Evolutionary conservation across 2,888 invertebrate species (phyloP).

Genomic region (Siphlonurus alternatus): DNA sequence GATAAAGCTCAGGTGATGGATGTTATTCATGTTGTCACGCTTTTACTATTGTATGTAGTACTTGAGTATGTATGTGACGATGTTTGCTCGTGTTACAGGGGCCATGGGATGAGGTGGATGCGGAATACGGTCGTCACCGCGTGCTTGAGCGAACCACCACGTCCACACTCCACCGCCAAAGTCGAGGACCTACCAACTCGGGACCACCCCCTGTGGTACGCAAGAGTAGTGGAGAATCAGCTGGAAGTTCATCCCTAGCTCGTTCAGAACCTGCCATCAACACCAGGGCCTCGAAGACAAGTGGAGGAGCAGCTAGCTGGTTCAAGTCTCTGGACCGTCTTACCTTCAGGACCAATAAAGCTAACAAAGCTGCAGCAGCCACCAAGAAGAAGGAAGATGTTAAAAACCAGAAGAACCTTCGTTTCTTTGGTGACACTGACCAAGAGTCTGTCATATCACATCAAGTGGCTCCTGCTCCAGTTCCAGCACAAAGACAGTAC

Average conservation of each 20-base stretch:
- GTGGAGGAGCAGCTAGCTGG: conserved; percentile 35
- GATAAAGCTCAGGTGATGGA: too few relatives aligned
- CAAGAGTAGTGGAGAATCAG: not conserved
- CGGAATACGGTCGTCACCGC: not conserved
- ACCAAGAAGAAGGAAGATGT: conserved; percentile 5
- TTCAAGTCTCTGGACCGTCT: conserved; percentile 62
- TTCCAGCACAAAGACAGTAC: conserved; percentile 22
- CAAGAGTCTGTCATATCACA: conserved; percentile 42
- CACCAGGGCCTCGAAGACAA: not conserved
- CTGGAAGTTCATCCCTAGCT: not conserved
- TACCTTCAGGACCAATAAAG: conserved; percentile 44
- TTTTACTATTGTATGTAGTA: too few relatives aligned
- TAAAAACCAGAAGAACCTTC: conserved; percentile 41
- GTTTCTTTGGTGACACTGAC: conserved; percentile 75
- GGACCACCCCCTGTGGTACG: not conserved
- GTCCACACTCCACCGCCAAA: not conserved
- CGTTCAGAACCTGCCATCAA: not conserved
- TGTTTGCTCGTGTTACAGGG: too few relatives aligned
- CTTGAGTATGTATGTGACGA: too few relatives aligned
- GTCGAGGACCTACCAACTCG: not conserved
- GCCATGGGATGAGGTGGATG: not conserved
- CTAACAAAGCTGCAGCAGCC: conserved; percentile 13
- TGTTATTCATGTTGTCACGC: too few relatives aligned
- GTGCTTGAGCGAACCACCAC: not conserved
- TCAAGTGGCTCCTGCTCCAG: conserved; percentile 12